Evolutionary conservation across 2,797 vertebrate species (phyloP).

Genomic region (Ctenopoma multispine): DNA sequence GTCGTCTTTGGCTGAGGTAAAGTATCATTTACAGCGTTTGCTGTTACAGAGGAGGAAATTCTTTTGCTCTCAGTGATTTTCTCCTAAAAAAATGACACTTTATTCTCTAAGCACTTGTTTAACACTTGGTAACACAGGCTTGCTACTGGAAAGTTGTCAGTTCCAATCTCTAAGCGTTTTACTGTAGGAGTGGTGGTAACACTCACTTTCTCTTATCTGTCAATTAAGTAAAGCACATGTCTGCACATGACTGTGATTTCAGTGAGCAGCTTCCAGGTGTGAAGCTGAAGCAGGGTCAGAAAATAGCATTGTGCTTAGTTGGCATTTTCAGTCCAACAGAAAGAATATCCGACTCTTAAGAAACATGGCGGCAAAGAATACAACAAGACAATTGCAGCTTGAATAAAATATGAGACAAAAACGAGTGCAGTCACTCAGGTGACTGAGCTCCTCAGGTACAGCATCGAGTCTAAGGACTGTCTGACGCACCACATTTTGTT

Average conservation of each 20-base stretch:
- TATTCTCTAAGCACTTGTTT: slow-evolving; percentile 27
- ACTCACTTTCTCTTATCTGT: slow-evolving; percentile 23
- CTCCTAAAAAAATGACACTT: slow-evolving; percentile 49
- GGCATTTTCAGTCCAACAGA: slow-evolving; percentile 4
- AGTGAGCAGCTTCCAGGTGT: slow-evolving; percentile 51
- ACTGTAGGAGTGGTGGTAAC: slow-evolving; percentile 11
- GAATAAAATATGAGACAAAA: slow-evolving; percentile 11
- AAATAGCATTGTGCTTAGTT: slow-evolving; percentile 21
- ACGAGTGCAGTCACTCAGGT: not conserved
- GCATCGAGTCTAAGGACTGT: not conserved
- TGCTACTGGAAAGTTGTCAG: slow-evolving; percentile 44
- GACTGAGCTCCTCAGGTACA: slow-evolving; percentile 8
- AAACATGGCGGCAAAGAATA: slow-evolving; percentile 17
- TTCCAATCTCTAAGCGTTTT: slow-evolving; percentile 34
- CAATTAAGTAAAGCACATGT: slow-evolving; percentile 35
- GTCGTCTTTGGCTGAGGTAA: slow-evolving; percentile 25
- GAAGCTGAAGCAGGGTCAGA: slow-evolving; percentile 27
- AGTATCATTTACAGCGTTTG: slow-evolving; percentile 16
- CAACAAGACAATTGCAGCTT: slow-evolving; percentile 8
- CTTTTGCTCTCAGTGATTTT: slow-evolving; percentile 29
- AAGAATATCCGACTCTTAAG: slow-evolving; percentile 6
- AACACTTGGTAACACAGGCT: too few species aligned
- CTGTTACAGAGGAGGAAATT: slow-evolving; percentile 34
- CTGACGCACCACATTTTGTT: slow-evolving; percentile 12
- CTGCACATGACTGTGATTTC: slow-evolving; percentile 52